phyloP scores from a whole-genome alignment of 2,888 invertebrate genomes.

The Papilio protenor region DNA sequence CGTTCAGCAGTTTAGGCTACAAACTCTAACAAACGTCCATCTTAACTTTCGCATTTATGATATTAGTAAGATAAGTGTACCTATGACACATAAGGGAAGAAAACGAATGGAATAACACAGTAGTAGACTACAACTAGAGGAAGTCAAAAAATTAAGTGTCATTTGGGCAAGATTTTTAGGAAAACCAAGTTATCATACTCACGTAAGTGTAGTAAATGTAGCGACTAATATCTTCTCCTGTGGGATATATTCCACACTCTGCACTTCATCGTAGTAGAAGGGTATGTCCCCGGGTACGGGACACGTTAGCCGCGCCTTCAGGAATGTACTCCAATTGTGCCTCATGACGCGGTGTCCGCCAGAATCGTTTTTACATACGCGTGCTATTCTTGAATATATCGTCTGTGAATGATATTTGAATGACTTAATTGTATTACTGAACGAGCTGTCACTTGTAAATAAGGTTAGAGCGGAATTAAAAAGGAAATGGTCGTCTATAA shows the following conservation, averaged over 20 bases:
- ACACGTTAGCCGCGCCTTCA: slow-evolving; percentile 93
- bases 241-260: slow-evolving; percentile 90
- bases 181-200: slow-evolving; percentile 52
- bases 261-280: slow-evolving; percentile 95
- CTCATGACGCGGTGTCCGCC: slow-evolving; percentile 91
- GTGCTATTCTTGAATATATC: slow-evolving; percentile 94
- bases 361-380: slow-evolving; percentile 95
- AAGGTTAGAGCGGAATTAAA: no score
- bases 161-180: not conserved
- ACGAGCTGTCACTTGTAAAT: no score
- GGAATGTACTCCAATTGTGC: slow-evolving; percentile 96
- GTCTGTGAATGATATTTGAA: slow-evolving; percentile 81
- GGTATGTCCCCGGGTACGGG: slow-evolving; percentile 93
- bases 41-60: no score
- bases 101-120: no score
- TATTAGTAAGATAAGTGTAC: no score
- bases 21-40: no score
- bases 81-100: no score
- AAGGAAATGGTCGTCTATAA: no score
- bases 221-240: slow-evolving; percentile 92
- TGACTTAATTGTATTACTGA: no score
- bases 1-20: no score
- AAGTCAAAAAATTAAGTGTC: no score
- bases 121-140: no score
- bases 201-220: slow-evolving; percentile 93